These are phyloP conservation scores for Phengaris alcon DNA, from an alignment of 2,888 invertebrate genomes.

Conservation along the genomic window DNA sequence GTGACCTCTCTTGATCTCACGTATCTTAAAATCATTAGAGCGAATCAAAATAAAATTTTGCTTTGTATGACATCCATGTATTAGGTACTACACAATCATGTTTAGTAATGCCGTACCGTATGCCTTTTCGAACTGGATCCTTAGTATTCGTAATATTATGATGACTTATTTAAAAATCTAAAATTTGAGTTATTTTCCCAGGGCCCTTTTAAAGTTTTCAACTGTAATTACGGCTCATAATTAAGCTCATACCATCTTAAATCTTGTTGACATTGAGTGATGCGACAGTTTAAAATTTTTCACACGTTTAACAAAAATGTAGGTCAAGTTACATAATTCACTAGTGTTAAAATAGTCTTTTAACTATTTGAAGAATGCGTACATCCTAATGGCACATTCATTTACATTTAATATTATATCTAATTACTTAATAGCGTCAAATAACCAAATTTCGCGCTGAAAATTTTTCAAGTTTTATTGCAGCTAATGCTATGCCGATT, in stretches of 20 bases:
- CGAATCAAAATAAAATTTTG: conserved; percentile 20
- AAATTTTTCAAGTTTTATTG: too few species aligned
- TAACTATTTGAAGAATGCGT: too few species aligned
- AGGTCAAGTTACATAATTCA: background rate
- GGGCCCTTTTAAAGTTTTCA: background rate
- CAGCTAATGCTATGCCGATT: background rate
- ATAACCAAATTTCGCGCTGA: too few species aligned
- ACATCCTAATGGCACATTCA: too few species aligned
- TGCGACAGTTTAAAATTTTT: too few species aligned
- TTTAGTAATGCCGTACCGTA: too few species aligned
- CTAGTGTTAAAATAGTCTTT: background rate
- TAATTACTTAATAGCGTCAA: too few species aligned
- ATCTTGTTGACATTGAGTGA: too few species aligned
- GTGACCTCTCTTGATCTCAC: conserved; percentile 8
- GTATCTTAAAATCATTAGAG: conserved; percentile 14
- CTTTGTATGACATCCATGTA: background rate
- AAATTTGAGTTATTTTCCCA: background rate
- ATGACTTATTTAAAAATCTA: too few species aligned
- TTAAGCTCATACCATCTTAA: background rate
- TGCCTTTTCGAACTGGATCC: too few species aligned
- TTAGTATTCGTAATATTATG: too few species aligned
- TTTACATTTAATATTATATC: too few species aligned
- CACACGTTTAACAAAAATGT: background rate
- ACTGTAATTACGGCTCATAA: background rate
- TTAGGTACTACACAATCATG: background rate